Evolutionary conservation across 2,113 vertebrate genomes (phyloP).

Genomic region (Symphodus melops): DNA sequence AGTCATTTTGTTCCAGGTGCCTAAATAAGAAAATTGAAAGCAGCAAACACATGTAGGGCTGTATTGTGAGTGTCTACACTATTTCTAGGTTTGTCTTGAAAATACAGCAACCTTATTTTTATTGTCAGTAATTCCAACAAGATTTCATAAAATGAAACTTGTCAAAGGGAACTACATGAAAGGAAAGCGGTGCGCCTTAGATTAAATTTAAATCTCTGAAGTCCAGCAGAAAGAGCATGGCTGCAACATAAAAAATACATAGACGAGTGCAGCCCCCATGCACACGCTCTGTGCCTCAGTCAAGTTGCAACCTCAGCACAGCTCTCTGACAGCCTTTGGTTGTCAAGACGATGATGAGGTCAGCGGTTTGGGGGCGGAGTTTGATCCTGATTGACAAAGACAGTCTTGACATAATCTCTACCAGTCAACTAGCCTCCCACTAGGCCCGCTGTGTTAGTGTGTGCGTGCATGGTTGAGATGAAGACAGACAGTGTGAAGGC

Average conservation of each 20-base stretch:
- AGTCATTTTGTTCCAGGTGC: no score
- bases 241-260: not conserved
- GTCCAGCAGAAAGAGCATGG: not conserved
- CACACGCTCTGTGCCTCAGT: conserved; percentile 18
- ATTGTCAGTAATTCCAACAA: no score
- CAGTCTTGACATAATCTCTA: conserved; percentile 79
- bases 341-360: conserved; percentile 77
- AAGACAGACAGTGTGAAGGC: conserved; percentile 21
- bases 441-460: conserved; percentile 18
- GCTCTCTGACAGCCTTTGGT: conserved; percentile 72
- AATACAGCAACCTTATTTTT: no score
- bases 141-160: no score
- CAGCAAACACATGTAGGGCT: no score
- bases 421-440: conserved; percentile 74
- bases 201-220: not conserved
- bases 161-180: no score
- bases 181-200: no score
- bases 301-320: conserved; percentile 78
- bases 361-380: conserved; percentile 74
- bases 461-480: conserved; percentile 10
- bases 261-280: not conserved
- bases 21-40: no score
- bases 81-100: no score
- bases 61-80: no score
- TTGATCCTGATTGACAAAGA: conserved; percentile 79